Evolutionary conservation across 2,113 vertebrate genomes (phyloP).

Genomic region (Procavia capensis): DNA sequence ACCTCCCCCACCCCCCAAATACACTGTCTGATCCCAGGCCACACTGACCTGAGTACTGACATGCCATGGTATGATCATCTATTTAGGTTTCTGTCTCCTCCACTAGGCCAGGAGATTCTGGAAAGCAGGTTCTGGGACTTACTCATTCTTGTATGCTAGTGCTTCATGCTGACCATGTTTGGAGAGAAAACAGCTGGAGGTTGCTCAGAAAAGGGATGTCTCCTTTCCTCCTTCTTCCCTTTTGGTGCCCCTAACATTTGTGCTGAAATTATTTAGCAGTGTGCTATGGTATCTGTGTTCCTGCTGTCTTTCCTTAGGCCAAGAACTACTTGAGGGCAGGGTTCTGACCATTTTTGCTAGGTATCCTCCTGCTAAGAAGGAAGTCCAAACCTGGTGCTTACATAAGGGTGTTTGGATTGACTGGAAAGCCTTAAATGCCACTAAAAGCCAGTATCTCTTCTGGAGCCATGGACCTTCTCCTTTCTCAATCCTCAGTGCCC

Average conservation of each 20-base stretch:
- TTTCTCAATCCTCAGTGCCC: neutral
- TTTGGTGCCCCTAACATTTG: neutral
- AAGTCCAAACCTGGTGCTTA: rapidly evolving
- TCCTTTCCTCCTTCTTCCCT: rapidly evolving
- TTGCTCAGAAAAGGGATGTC: rapidly evolving
- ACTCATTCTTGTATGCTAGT: rapidly evolving
- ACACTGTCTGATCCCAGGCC: rapidly evolving
- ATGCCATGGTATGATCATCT: neutral
- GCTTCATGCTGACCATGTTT: rapidly evolving
- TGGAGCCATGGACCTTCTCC: rapidly evolving
- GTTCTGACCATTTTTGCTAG: neutral
- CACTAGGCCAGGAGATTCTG: rapidly evolving
- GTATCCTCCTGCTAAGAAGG: rapidly evolving
- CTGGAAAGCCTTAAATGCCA: no score
- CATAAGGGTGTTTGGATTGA: rapidly evolving
- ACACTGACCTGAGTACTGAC: neutral
- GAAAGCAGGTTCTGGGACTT: neutral
- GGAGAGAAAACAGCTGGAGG: no score
- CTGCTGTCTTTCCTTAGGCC: neutral
- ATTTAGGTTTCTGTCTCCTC: no score
- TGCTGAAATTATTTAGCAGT: no score
- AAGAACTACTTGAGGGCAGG: rapidly evolving
- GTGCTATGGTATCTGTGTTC: rapidly evolving
- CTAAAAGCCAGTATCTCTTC: rapidly evolving
- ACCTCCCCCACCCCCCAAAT: neutral